Conservation (phyloP, 2,113 vertebrate genomes). For the Triplophysa dalaica region DNA sequence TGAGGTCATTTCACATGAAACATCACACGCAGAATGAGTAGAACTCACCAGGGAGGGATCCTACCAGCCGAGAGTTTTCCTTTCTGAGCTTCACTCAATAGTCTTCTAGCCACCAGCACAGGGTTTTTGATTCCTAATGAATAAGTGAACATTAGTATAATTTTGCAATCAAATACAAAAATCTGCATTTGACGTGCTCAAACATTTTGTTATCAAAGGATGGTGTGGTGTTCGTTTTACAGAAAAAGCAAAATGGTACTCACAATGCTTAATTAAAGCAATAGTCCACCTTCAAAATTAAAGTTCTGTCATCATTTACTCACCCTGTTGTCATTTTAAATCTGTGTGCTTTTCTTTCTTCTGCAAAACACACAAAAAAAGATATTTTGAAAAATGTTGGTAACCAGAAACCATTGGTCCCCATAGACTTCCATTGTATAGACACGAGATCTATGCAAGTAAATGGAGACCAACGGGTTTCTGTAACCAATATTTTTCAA, state of each 20-base stretch:
- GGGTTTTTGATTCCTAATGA: slow-evolving; percentile 94
- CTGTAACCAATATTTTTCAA: too few species aligned
- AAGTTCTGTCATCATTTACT: too few species aligned
- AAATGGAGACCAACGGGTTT: too few species aligned
- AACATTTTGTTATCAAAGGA: not conserved
- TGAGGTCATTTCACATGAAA: not conserved
- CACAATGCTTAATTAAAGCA: not conserved
- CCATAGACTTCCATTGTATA: too few species aligned
- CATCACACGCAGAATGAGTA: slow-evolving; percentile 57
- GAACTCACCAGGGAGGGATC: slow-evolving; percentile 95
- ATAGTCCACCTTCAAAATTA: too few species aligned
- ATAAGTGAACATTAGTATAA: not conserved
- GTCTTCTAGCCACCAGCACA: slow-evolving; percentile 91
- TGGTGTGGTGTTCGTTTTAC: not conserved
- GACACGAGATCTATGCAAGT: too few species aligned
- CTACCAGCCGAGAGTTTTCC: slow-evolving; percentile 97
- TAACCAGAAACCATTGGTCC: too few species aligned
- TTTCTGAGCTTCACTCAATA: slow-evolving; percentile 96
- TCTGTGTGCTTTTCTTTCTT: too few species aligned
- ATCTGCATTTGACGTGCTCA: not conserved
- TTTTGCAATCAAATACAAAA: not conserved
- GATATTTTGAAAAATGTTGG: too few species aligned
- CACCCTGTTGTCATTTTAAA: too few species aligned
- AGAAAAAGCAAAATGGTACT: not conserved
- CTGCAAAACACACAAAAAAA: too few species aligned